Conservation (phyloP, 2,888 invertebrate species). For the Phaedon cochleariae region DNA sequence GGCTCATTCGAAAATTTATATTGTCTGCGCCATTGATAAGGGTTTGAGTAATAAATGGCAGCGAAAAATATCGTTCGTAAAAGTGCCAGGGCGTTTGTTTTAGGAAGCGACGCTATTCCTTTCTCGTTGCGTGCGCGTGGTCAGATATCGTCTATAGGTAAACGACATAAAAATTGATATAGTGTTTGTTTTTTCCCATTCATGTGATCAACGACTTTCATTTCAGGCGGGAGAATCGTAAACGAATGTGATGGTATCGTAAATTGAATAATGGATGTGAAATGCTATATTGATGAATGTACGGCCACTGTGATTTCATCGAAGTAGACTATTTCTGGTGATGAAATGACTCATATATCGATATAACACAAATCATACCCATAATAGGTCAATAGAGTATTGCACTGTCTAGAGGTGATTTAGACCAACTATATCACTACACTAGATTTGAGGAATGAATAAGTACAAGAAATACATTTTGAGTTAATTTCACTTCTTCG, state of each 20-base stretch:
- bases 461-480: no score
- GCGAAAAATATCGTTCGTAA: conserved; percentile 58
- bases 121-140: conserved; percentile 10
- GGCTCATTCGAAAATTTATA: conserved; percentile 60
- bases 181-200: conserved; percentile 40
- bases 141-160: conserved; percentile 43
- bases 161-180: conserved; percentile 41
- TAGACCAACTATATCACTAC: no score
- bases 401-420: no score
- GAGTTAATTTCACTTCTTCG: no score
- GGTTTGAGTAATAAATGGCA: conserved; percentile 58
- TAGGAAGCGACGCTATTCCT: no score
- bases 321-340: no score
- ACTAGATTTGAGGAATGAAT: no score
- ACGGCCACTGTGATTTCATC: no score
- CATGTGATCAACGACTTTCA: neutral
- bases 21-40: conserved; percentile 60
- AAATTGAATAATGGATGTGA: neutral
- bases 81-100: conserved; percentile 50
- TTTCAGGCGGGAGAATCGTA: neutral
- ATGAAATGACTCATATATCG: no score
- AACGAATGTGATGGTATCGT: neutral
- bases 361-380: no score
- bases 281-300: no score
- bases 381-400: no score